These are phyloP conservation scores for Bugulina stolonifera DNA, from an alignment of 2,888 invertebrate species.

Conservation along the genomic window DNA sequence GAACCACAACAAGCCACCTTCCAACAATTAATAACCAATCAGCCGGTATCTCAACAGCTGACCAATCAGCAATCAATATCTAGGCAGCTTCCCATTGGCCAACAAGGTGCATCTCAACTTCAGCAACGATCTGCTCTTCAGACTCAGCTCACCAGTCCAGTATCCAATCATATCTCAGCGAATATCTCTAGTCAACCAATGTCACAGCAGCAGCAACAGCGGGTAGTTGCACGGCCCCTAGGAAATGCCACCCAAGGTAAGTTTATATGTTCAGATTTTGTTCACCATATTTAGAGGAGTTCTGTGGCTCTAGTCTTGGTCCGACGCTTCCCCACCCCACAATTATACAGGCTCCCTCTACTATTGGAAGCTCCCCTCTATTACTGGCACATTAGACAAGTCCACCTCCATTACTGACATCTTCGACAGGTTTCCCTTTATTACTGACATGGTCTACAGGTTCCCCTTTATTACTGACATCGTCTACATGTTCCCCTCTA, in stretches of 20 bases:
- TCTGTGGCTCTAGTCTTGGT: no score
- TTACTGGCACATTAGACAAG: no score
- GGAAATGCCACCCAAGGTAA: not conserved
- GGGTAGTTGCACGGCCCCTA: not conserved
- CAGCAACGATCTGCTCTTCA: conserved; percentile 34
- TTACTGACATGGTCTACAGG: no score
- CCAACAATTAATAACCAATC: not conserved
- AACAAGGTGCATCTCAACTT: conserved; percentile 51
- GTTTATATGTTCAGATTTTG: no score
- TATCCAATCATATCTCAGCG: not conserved
- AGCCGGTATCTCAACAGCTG: not conserved
- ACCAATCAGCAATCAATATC: not conserved
- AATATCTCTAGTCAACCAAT: not conserved
- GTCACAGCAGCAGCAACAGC: not conserved
- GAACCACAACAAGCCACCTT: not conserved
- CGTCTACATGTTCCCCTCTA: no score
- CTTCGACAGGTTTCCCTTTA: no score
- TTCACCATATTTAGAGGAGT: no score
- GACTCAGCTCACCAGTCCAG: conserved; percentile 26
- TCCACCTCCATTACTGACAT: no score
- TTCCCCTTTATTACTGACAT: no score
- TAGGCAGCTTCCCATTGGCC: conserved; percentile 31
- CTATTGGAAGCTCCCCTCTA: no score
- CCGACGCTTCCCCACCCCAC: no score
- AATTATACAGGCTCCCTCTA: no score